Evolutionary conservation across 1,140 invertebrate genomes (phyloP).

Genomic region (Solenopsis fugax): DNA sequence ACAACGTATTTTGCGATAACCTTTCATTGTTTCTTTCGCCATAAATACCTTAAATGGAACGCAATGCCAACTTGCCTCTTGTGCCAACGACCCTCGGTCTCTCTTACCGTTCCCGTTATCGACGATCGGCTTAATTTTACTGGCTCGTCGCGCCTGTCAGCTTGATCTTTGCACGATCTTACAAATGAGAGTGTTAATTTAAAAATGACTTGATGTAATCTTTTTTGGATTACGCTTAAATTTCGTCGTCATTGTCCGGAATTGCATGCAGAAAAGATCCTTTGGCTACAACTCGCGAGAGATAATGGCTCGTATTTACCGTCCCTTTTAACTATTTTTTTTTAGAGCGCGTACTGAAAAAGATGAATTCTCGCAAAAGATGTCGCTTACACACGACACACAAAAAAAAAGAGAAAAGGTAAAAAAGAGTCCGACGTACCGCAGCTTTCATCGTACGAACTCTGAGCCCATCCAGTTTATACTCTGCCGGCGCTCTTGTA

Average conservation of each 20-base stretch:
- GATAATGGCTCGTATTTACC: constrained; percentile 51
- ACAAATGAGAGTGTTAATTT: background rate
- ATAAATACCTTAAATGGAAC: too few species aligned
- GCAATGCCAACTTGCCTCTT: too few species aligned
- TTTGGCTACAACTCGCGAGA: constrained; percentile 33
- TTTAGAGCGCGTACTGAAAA: constrained; percentile 16
- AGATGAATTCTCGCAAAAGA: constrained; percentile 39
- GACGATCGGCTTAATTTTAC: background rate
- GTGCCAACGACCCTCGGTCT: too few species aligned
- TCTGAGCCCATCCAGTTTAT: constrained; percentile 20
- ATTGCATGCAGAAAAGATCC: background rate
- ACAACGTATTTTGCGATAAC: too few species aligned
- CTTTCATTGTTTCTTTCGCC: too few species aligned
- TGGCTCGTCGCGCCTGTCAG: background rate
- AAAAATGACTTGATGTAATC: background rate
- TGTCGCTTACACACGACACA: constrained; percentile 16
- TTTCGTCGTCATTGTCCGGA: background rate
- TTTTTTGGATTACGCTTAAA: background rate
- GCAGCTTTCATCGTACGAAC: constrained; percentile 40
- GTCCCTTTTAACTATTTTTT: constrained; percentile 45
- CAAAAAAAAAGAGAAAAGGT: background rate
- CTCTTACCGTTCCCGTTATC: background rate
- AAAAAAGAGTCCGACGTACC: constrained; percentile 31
- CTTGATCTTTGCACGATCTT: background rate
- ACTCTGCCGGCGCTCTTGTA: background rate